Conservation (phyloP, 2,797 vertebrate genomes). For the Amphiprion clarkii region DNA sequence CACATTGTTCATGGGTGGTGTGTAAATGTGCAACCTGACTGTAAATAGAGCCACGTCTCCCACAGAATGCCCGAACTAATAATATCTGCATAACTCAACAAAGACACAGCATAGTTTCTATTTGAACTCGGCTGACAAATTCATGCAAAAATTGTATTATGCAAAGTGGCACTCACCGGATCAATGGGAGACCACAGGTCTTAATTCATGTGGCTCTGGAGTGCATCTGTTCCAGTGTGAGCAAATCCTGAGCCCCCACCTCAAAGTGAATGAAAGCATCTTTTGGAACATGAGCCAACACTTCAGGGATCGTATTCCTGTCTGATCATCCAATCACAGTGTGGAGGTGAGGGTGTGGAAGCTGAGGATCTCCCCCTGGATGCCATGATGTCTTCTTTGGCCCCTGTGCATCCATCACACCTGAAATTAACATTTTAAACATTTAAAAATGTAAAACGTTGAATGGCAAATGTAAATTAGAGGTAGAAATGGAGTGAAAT, state of each 20-base stretch:
- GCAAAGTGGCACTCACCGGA: slow-evolving; percentile 58
- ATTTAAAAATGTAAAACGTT: not conserved
- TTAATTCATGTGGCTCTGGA: slow-evolving; percentile 17
- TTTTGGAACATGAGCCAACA: slow-evolving; percentile 73
- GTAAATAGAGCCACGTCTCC: not conserved
- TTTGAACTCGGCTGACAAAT: not conserved
- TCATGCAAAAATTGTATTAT: not conserved
- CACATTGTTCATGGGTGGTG: slow-evolving; percentile 14
- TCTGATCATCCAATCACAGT: slow-evolving; percentile 77
- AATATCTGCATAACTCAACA: not conserved
- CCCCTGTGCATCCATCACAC: slow-evolving; percentile 16
- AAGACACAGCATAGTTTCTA: not conserved
- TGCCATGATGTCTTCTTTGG: slow-evolving; percentile 30
- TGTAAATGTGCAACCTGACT: slow-evolving; percentile 39
- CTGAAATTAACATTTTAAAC: slow-evolving; percentile 12
- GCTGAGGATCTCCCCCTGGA: slow-evolving; percentile 52
- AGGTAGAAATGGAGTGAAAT: not conserved
- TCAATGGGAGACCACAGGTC: not conserved
- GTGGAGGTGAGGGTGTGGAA: slow-evolving; percentile 44
- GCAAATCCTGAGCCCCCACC: slow-evolving; percentile 24
- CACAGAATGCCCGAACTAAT: slow-evolving; percentile 1
- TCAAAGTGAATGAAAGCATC: slow-evolving; percentile 56
- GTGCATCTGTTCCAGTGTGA: slow-evolving; percentile 21
- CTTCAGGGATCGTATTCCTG: slow-evolving; percentile 66
- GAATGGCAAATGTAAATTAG: not conserved